Evolutionary conservation across 2,888 invertebrate species (phyloP).

Genomic region (Mesoligia furuncula): DNA sequence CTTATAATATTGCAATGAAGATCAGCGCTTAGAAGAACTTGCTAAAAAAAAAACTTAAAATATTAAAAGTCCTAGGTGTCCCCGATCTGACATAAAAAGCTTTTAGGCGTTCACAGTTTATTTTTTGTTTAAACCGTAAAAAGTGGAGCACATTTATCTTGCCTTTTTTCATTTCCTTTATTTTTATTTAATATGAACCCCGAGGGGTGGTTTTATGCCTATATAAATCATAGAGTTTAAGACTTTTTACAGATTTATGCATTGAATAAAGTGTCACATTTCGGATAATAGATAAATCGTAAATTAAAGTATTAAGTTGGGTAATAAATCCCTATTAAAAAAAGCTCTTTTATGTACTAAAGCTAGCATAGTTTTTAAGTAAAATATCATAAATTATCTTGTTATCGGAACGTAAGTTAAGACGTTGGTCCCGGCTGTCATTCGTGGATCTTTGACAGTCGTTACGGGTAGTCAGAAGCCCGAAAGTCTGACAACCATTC

Average conservation of each 20-base stretch:
- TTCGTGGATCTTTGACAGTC: too few species aligned
- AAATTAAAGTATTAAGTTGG: slow-evolving; percentile 4
- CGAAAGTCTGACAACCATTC: too few species aligned
- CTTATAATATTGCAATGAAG: neutral
- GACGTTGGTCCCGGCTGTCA: too few species aligned
- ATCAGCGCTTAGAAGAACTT: neutral
- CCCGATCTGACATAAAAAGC: slow-evolving; percentile 36
- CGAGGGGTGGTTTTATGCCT: slow-evolving; percentile 61
- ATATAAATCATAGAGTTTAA: slow-evolving; percentile 69
- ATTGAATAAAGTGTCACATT: slow-evolving; percentile 33
- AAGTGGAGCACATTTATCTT: slow-evolving; percentile 71
- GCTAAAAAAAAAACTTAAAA: slow-evolving; percentile 14
- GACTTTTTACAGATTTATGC: slow-evolving; percentile 55
- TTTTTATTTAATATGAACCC: slow-evolving; percentile 68
- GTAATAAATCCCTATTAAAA: neutral
- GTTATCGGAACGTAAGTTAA: too few species aligned
- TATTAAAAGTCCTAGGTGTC: slow-evolving; percentile 26
- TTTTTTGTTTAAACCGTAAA: slow-evolving; percentile 66
- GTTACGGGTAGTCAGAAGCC: too few species aligned
- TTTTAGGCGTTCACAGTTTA: slow-evolving; percentile 41
- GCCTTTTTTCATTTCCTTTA: slow-evolving; percentile 71
- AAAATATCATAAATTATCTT: neutral
- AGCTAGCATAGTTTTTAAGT: too few species aligned
- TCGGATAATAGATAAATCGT: neutral
- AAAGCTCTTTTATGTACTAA: neutral